These are phyloP conservation scores for Batillaria attramentaria DNA, from an alignment of 1,140 invertebrate species.

Conservation along the genomic window DNA sequence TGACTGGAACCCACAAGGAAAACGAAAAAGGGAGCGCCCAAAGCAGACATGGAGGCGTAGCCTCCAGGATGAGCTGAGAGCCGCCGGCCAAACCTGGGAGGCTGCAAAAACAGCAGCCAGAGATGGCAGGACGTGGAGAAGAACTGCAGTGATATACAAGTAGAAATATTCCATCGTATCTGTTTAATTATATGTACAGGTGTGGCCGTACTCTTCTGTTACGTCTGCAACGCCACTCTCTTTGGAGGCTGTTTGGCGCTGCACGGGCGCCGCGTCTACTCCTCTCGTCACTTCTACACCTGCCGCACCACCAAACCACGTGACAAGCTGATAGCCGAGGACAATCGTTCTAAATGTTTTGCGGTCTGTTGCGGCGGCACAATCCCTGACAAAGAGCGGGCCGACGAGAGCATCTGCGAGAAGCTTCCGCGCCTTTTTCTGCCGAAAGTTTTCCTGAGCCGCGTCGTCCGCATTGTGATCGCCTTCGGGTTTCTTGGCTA, in stretches of 20 bases:
- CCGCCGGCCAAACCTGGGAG: no score
- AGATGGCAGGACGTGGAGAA: no score
- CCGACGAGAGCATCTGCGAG: constrained; percentile 36
- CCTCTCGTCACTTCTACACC: constrained; percentile 15
- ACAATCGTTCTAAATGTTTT: neutral
- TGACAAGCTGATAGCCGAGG: constrained; percentile 16
- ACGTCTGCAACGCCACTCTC: constrained; percentile 95
- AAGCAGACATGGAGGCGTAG: no score
- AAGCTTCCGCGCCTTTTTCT: constrained; percentile 30
- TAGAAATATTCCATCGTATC: no score
- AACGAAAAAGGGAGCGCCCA: no score
- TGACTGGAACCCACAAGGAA: no score
- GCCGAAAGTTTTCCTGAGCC: constrained; percentile 55
- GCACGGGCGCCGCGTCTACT: constrained; percentile 87
- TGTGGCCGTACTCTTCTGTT: constrained; percentile 92
- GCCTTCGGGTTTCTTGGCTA: constrained; percentile 87
- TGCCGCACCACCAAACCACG: constrained; percentile 19
- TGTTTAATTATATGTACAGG: constrained; percentile 74
- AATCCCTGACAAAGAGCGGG: neutral
- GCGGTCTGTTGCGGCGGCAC: constrained; percentile 24
- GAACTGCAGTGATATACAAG: no score
- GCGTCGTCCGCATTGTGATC: constrained; percentile 78
- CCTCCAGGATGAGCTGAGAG: no score
- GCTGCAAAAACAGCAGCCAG: no score
- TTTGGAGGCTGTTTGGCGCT: constrained; percentile 92